Percentiles rank a stretch among this genome's conserved stretches.
Evolutionary conservation across 1,140 invertebrate genomes (phyloP).

Genomic region (Caenorhabditis latens): DNA sequence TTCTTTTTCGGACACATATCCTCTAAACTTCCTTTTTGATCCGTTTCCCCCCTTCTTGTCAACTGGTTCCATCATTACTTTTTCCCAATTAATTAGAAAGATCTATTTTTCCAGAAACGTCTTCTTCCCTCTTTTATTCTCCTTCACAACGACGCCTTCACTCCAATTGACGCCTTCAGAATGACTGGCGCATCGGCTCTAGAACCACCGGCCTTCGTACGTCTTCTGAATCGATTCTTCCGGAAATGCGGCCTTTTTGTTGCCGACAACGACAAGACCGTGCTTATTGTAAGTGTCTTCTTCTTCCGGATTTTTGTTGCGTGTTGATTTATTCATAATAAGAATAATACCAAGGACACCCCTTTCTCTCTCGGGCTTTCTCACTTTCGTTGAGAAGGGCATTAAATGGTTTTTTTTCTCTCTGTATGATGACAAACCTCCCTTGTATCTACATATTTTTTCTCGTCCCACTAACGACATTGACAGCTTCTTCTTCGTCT

Average conservation of each 20-base stretch:
- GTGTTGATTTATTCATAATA: constrained; percentile 1
- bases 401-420: constrained; percentile 16
- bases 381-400: constrained; percentile 39
- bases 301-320: background rate
- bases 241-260: constrained; percentile 55
- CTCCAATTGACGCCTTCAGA: background rate
- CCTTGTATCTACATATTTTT: background rate
- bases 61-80: constrained; percentile 10
- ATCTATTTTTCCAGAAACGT: background rate
- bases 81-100: constrained; percentile 6
- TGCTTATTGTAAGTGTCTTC: constrained; percentile 55
- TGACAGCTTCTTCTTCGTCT: background rate
- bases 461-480: constrained; percentile 48
- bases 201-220: constrained; percentile 60
- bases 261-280: constrained; percentile 57
- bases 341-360: constrained; percentile 39
- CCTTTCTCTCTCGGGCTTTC: background rate
- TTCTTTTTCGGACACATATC: background rate
- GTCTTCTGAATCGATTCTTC: constrained; percentile 60
- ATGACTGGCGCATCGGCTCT: constrained; percentile 36
- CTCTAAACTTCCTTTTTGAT: background rate
- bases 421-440: background rate
- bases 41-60: background rate
- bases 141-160: constrained; percentile 8
- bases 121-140: background rate